These are phyloP conservation scores for Proteles cristata DNA, from an alignment of 2,113 vertebrate genomes.

Conservation along the genomic window DNA sequence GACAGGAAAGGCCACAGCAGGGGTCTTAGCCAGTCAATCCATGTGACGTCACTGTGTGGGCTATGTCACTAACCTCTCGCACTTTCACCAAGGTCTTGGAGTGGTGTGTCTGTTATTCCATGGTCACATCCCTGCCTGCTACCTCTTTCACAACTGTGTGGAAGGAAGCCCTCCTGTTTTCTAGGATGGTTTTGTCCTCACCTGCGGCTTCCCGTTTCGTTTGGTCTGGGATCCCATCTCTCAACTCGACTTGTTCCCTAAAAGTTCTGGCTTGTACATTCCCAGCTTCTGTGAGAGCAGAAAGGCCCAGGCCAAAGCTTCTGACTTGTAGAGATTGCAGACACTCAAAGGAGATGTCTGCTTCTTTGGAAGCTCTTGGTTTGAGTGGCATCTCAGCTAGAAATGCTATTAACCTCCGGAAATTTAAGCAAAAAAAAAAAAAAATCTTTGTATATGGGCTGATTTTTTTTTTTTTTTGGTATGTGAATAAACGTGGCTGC, in stretches of 20 bases:
- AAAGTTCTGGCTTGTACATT: no score
- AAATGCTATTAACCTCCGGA: constrained; percentile 44
- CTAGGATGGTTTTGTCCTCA: neutral
- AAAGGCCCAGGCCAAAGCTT: neutral
- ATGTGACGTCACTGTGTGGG: rapidly evolving
- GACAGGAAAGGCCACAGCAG: neutral
- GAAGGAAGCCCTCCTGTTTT: neutral
- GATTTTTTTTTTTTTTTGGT: neutral
- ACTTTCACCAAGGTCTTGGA: neutral
- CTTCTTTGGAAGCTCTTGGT: constrained; percentile 3
- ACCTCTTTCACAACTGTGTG: neutral
- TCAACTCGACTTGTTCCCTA: no score
- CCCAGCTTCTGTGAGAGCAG: neutral
- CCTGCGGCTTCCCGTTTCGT: neutral
- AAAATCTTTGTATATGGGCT: neutral
- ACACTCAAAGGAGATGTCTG: neutral
- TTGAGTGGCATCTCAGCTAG: neutral
- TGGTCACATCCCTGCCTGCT: neutral
- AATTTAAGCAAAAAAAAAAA: neutral
- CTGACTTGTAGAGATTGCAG: neutral
- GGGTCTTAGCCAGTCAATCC: no score
- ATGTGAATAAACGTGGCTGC: neutral
- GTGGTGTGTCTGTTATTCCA: no score
- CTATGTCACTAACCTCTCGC: neutral
- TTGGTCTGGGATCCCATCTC: neutral